Evolutionary conservation across 2,113 vertebrate species (phyloP), one percentile per base, ranked within the genome.

Genomic region (Triplophysa siluroides): DNA sequence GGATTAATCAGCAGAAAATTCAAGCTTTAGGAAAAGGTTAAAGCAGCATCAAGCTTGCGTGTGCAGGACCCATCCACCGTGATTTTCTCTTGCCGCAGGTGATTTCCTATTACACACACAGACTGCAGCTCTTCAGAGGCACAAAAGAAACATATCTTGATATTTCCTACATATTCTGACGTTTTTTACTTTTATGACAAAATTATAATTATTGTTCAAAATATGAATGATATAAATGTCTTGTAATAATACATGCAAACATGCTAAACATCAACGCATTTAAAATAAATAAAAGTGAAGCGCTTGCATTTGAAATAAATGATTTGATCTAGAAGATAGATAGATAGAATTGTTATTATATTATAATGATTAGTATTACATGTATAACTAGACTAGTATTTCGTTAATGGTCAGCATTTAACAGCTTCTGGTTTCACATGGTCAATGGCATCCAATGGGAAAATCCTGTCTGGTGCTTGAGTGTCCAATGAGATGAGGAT

Each of bases 1-100:
- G 9, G 70, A 82, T 81, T 89, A 88, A 90, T 91, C 85, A 87
- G 69, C 84, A 60, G 65, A 26, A 85, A 78, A 89, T 83, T 71
- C 77, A 64, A 41, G 63, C 72, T 81, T 84, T 78, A 83, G 69
- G 68, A 58, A 64, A 83, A 75, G 73, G 73, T 82, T 63, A 77
- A 76, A 84, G 71, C 78, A 3, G 74, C 76, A 23, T 62, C 33
- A 82, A 79, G 58, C 2, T 3, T 70, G 0, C 18, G 65, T 61
- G 87, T 62, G 43, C 56, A 23, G 76, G 1, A 71, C 76, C 54
- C 87, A 79, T 78, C 62, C 82, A 41, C 38, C 19, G 12, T 83
- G 77, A 73, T 87, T 79, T 81, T 2, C 45, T 21, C 41, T 26
- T 21, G n/a, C 80, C 43, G 82, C 89, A 76, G 85, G 78, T 75